Percentiles rank a stretch among this genome's conserved stretches.
Conservation (phyloP, 2,888 invertebrate species). For the Acleris emargana region DNA sequence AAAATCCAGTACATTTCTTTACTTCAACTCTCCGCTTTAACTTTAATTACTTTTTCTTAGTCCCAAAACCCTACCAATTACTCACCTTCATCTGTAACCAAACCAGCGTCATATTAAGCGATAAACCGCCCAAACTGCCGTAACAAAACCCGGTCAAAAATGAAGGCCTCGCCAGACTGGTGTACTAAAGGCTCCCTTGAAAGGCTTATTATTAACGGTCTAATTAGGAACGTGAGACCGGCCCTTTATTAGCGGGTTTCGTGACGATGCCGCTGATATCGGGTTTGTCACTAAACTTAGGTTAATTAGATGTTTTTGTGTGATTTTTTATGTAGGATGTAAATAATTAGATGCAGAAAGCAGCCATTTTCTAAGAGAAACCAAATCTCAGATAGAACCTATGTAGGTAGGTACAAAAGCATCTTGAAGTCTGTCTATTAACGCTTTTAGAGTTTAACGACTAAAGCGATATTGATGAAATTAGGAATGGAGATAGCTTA, state of each 20-base stretch:
- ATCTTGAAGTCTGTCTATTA: too few species aligned
- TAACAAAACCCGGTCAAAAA: conserved; percentile 76
- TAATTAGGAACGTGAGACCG: conserved; percentile 82
- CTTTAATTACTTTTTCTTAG: too few species aligned
- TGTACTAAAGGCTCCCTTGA: conserved; percentile 77
- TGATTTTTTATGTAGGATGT: conserved; percentile 48
- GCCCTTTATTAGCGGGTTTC: conserved; percentile 75
- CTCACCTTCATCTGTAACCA: conserved; percentile 37
- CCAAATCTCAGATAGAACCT: too few species aligned
- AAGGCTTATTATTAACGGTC: conserved; percentile 80
- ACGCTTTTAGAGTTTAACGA: too few species aligned
- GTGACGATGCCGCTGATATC: conserved; percentile 74
- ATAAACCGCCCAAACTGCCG: conserved; percentile 52
- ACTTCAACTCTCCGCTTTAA: too few species aligned
- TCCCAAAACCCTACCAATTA: not conserved
- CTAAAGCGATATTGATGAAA: too few species aligned
- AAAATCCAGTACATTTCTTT: too few species aligned
- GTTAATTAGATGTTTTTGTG: conserved; percentile 78
- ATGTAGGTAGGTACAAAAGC: too few species aligned
- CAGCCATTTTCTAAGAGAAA: too few species aligned
- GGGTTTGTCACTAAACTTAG: conserved; percentile 70
- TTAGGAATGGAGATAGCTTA: too few species aligned
- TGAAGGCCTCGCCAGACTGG: conserved; percentile 61
- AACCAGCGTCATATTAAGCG: conserved; percentile 44
- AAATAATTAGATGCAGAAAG: too few species aligned